Conservation (phyloP, 2,797 vertebrate species). For the Adelosebastes latens region DNA sequence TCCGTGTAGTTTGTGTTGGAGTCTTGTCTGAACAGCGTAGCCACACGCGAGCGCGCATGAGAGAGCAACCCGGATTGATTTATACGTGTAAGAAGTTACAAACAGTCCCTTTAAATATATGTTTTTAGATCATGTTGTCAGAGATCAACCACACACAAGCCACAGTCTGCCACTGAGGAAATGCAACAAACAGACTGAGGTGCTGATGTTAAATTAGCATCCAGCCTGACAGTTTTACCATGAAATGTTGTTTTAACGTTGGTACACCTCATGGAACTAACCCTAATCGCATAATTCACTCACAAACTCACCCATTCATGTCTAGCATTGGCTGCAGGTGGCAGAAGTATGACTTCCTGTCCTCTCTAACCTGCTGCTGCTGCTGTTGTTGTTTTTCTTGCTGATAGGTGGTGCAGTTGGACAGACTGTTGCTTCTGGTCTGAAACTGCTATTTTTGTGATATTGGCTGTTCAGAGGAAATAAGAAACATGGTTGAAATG, state of each 20-base stretch:
- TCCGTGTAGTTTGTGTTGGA: too few species aligned
- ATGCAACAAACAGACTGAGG: neutral
- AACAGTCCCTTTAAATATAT: neutral
- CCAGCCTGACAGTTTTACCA: neutral
- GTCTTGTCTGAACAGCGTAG: too few species aligned
- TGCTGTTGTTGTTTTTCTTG: neutral
- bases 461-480: neutral
- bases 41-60: too few species aligned
- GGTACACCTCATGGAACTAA: neutral
- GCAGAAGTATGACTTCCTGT: neutral
- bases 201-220: neutral
- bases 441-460: neutral
- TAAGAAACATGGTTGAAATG: too few species aligned
- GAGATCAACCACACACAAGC: rapidly evolving
- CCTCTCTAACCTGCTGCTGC: neutral
- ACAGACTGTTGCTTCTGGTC: neutral
- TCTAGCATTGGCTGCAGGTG: neutral
- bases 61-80: too few species aligned
- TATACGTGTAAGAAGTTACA: too few species aligned
- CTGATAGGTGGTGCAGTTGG: neutral
- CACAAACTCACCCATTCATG: neutral
- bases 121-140: neutral
- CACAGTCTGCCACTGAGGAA: neutral
- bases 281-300: neutral
- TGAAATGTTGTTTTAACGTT: neutral